Percentiles rank a stretch among this genome's conserved stretches.
Evolutionary conservation across 2,888 invertebrate genomes (phyloP).

Genomic region (Drosophila picticornis): DNA sequence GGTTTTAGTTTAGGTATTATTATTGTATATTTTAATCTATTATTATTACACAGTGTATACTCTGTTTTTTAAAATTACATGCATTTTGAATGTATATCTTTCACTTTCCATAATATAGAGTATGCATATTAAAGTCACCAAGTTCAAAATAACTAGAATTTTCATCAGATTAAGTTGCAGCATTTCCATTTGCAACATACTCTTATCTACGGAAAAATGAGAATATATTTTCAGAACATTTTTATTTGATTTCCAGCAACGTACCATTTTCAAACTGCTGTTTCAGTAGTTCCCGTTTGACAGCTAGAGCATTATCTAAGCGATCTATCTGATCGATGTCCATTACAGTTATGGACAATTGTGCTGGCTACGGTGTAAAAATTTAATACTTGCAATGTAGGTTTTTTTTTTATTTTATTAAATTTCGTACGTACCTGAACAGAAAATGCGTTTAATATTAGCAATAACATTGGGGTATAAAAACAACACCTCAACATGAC

Average conservation of each 20-base stretch:
- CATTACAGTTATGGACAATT: neutral
- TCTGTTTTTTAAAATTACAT: neutral
- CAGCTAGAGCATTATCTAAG: conserved; percentile 3
- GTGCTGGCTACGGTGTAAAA: conserved; percentile 21
- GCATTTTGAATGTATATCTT: neutral
- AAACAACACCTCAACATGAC: conserved; percentile 31
- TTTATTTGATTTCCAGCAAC: neutral
- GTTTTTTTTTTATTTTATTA: no score
- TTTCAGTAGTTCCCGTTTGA: conserved; percentile 11
- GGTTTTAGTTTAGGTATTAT: neutral
- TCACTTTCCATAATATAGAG: conserved; percentile 1
- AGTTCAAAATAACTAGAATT: conserved; percentile 51
- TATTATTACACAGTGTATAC: neutral
- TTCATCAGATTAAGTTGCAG: conserved; percentile 66
- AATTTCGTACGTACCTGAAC: conserved; percentile 31
- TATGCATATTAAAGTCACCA: conserved; percentile 43
- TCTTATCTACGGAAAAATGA: conserved; percentile 22
- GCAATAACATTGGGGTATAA: conserved; percentile 10
- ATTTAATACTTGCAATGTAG: neutral
- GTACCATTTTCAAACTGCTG: conserved; percentile 30
- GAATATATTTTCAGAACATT: neutral
- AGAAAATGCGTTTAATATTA: conserved; percentile 1
- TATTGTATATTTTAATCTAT: no score
- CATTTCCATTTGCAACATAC: conserved; percentile 40
- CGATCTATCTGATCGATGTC: conserved; percentile 3